Evolutionary conservation across 2,113 vertebrate genomes (phyloP).

Genomic region (Tursiops truncatus): DNA sequence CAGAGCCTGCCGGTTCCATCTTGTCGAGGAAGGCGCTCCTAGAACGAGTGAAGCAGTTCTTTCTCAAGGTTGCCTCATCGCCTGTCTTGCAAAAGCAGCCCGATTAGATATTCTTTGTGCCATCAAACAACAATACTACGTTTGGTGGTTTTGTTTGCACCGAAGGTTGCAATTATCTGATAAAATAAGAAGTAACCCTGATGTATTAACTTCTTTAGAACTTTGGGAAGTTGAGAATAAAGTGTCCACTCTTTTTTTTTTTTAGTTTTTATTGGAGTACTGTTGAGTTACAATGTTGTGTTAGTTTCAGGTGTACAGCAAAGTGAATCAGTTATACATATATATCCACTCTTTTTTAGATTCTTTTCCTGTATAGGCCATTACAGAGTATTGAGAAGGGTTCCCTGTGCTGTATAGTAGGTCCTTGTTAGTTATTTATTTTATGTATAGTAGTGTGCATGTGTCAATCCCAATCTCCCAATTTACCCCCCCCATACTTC

Average conservation of each 20-base stretch:
- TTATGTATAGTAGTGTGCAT: too few species aligned
- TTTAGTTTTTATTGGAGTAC: too few species aligned
- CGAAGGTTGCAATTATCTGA: neutral
- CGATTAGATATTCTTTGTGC: neutral
- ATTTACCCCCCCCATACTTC: too few species aligned
- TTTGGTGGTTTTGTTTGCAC: neutral
- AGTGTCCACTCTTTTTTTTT: neutral
- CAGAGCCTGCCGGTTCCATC: slow-evolving; percentile 37
- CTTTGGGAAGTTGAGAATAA: neutral
- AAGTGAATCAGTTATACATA: too few species aligned
- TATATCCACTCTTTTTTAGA: too few species aligned
- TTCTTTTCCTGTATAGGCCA: too few species aligned
- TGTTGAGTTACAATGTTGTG: too few species aligned
- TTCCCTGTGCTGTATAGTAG: too few species aligned
- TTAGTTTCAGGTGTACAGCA: too few species aligned
- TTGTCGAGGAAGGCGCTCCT: slow-evolving; percentile 38
- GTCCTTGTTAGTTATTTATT: too few species aligned
- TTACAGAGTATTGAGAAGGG: too few species aligned
- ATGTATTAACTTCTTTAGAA: neutral
- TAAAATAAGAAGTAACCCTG: neutral
- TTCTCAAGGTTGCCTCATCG: slow-evolving; percentile 50
- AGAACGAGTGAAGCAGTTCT: slow-evolving; percentile 55
- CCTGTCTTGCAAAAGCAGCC: neutral
- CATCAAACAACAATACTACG: neutral
- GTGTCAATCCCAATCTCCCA: too few species aligned